Conservation (phyloP, 1,140 invertebrate species). For the Macrobrachium nipponense region DNA sequence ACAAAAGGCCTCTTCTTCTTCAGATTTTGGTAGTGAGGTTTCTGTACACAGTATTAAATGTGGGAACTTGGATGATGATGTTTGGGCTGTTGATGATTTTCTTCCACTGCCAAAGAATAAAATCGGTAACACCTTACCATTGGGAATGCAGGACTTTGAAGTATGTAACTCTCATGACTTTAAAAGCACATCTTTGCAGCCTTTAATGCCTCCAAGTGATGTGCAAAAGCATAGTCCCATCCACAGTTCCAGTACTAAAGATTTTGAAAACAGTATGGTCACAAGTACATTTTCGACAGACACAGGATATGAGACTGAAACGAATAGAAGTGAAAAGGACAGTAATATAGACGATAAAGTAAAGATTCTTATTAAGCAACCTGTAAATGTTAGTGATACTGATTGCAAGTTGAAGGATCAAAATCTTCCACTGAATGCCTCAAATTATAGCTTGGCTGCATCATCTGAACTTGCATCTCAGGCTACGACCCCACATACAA, state of each 20-base stretch:
- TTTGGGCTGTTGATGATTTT: slow-evolving; percentile 55
- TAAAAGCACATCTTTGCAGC: background rate
- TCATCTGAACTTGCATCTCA: background rate
- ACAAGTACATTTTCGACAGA: slow-evolving; percentile 53
- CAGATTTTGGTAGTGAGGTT: background rate
- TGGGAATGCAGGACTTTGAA: background rate
- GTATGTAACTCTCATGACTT: background rate
- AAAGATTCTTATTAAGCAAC: background rate
- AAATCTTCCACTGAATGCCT: slow-evolving; percentile 10
- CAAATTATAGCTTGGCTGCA: slow-evolving; percentile 9
- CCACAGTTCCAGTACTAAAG: background rate
- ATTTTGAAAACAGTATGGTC: slow-evolving; percentile 37
- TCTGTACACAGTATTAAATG: slow-evolving; percentile 10
- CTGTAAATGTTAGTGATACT: background rate
- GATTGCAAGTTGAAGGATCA: background rate
- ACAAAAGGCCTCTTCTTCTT: background rate
- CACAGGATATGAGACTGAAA: slow-evolving; percentile 54
- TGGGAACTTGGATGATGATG: slow-evolving; percentile 36
- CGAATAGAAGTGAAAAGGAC: slow-evolving; percentile 10
- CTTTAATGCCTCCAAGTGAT: background rate
- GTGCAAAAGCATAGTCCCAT: background rate
- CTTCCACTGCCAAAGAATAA: slow-evolving; percentile 18
- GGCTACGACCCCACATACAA: slow-evolving; percentile 27
- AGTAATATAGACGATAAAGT: background rate
- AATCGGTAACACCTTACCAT: background rate